Conservation (phyloP, 2,888 invertebrate genomes). For the Mycalesis mineus region DNA sequence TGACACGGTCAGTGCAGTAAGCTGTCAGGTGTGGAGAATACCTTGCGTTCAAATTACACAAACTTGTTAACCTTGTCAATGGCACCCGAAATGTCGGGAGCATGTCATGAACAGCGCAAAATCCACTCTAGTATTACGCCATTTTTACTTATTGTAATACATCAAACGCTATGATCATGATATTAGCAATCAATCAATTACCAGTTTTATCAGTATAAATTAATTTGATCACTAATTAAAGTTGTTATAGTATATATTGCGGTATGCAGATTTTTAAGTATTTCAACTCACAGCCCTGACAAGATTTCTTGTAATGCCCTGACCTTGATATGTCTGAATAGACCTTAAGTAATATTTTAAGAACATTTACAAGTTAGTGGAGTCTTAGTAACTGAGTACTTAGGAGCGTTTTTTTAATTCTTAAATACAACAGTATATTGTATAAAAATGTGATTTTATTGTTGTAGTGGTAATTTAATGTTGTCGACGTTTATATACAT, state of each 20-base stretch:
- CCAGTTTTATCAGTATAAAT: no score
- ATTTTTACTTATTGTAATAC: no score
- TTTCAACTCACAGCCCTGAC: no score
- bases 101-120: background rate
- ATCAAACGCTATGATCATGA: no score
- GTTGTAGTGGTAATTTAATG: constrained; percentile 70
- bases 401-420: constrained; percentile 49
- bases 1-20: background rate
- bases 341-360: constrained; percentile 60
- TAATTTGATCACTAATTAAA: no score
- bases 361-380: constrained; percentile 69
- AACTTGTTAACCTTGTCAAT: background rate
- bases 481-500: constrained; percentile 58
- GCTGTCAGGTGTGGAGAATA: background rate
- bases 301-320: background rate
- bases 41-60: background rate
- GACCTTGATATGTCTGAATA: background rate
- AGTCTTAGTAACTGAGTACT: constrained; percentile 65
- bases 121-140: no score
- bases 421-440: constrained; percentile 56
- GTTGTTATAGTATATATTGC: no score
- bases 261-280: no score
- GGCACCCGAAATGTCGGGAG: background rate
- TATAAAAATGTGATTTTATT: constrained; percentile 73
- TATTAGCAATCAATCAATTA: no score